These are phyloP conservation scores for Cheilosia grossa DNA, from an alignment of 2,888 invertebrate genomes.

Conservation along the genomic window DNA sequence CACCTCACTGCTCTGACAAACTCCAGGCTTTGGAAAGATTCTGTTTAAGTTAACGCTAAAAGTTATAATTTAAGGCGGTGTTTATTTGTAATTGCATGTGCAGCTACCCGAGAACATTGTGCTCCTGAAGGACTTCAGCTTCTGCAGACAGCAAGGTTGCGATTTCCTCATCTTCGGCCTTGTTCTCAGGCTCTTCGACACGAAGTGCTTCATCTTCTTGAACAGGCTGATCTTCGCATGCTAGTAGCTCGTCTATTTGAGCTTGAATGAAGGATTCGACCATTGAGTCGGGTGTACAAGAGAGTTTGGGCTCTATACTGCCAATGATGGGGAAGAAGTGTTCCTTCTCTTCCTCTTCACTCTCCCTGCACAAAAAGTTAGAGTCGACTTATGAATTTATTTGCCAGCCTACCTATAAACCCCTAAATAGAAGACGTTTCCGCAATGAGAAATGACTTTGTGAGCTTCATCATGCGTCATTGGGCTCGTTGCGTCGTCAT, in stretches of 20 bases:
- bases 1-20: conserved; percentile 88
- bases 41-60: conserved; percentile 88
- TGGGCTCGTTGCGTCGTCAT: conserved; percentile 87
- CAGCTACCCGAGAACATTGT: conserved; percentile 87
- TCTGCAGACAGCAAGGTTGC: conserved; percentile 88
- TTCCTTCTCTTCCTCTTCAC: conserved; percentile 76
- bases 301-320: conserved; percentile 11
- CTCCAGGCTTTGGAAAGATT: conserved; percentile 86
- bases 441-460: conserved; percentile 88
- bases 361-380: conserved; percentile 74
- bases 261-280: conserved; percentile 27
- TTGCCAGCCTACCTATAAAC: conserved; percentile 78
- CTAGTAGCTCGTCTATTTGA: conserved; percentile 29
- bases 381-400: not conserved
- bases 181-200: conserved; percentile 78
- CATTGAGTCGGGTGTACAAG: conserved; percentile 23
- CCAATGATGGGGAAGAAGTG: conserved; percentile 78
- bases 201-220: conserved; percentile 73
- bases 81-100: conserved; percentile 28
- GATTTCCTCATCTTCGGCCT: conserved; percentile 87
- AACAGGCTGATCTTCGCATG: not conserved
- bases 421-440: conserved; percentile 88
- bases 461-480: conserved; percentile 92
- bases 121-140: conserved; percentile 87
- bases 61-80: conserved; percentile 73